Conservation (phyloP, 2,797 vertebrate species). For the Decapterus maruadsi region DNA sequence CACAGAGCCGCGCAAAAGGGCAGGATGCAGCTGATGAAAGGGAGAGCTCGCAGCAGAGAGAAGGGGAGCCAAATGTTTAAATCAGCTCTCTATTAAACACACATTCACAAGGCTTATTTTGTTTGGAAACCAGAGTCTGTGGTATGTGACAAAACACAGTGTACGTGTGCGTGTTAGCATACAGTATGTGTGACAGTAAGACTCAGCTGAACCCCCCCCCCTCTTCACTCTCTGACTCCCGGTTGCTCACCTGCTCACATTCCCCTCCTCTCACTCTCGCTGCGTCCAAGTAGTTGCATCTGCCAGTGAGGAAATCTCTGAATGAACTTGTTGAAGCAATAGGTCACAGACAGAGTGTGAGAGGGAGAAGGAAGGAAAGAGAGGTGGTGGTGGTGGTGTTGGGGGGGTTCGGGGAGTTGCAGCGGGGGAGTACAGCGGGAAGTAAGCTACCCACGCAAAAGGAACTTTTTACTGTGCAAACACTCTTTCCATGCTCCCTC, state of each 20-base stretch:
- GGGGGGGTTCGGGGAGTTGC: slow-evolving; percentile 1
- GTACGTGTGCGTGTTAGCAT: slow-evolving; percentile 19
- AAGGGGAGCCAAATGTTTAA: slow-evolving; percentile 68
- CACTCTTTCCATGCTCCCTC: slow-evolving; percentile 85
- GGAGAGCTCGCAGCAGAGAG: slow-evolving; percentile 60
- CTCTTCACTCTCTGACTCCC: slow-evolving; percentile 38
- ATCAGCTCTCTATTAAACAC: slow-evolving; percentile 79
- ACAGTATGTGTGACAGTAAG: slow-evolving; percentile 22
- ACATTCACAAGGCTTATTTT: slow-evolving; percentile 78
- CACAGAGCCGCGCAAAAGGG: slow-evolving; percentile 68
- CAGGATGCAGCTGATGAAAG: slow-evolving; percentile 78
- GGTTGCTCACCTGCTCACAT: slow-evolving; percentile 71
- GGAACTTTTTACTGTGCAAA: slow-evolving; percentile 87
- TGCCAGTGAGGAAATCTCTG: slow-evolving; percentile 78
- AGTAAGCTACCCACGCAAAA: slow-evolving; percentile 80
- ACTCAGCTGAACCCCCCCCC: slow-evolving; percentile 44
- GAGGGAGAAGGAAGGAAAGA: slow-evolving; percentile 56
- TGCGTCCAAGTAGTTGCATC: slow-evolving; percentile 62
- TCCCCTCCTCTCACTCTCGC: slow-evolving; percentile 47
- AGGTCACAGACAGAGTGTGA: slow-evolving; percentile 80
- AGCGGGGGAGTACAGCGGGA: slow-evolving; percentile 51
- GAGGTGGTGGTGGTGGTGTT: background rate
- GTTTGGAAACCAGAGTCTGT: slow-evolving; percentile 72
- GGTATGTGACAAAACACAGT: slow-evolving; percentile 73
- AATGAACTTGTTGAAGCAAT: slow-evolving; percentile 81